These are phyloP conservation scores for Virgularia gustaviana DNA, from an alignment of 92 coral and sea anemone genomes.

Conservation along the genomic window DNA sequence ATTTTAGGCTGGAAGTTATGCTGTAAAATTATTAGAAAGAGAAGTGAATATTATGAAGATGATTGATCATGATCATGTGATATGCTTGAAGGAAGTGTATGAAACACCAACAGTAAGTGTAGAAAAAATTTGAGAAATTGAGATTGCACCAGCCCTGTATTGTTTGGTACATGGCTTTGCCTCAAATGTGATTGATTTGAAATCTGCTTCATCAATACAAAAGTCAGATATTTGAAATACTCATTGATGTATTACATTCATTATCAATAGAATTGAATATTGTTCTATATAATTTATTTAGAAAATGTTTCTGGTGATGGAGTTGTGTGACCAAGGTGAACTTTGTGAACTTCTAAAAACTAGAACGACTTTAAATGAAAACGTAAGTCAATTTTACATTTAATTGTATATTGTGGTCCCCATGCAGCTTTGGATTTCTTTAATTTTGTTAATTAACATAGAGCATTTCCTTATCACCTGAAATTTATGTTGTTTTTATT, in stretches of 20 bases:
- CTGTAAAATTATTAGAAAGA: conserved; percentile 85
- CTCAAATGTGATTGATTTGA: not conserved
- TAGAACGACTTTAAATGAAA: conserved; percentile 73
- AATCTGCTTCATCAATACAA: not conserved
- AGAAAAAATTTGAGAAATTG: not conserved
- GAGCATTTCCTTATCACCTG: not conserved
- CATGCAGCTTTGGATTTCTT: not conserved
- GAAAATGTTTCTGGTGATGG: conserved; percentile 98
- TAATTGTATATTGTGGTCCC: not conserved
- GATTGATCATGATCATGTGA: conserved; percentile 86
- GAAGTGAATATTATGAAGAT: conserved; percentile 95
- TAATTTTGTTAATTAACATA: no score
- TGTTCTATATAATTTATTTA: conserved; percentile 19
- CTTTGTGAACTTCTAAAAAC: conserved; percentile 69
- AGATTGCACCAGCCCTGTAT: not conserved
- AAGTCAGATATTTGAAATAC: not conserved
- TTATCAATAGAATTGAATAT: no score
- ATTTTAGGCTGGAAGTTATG: conserved; percentile 91
- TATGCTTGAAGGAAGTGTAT: conserved; percentile 86
- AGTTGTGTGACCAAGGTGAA: conserved; percentile 96
- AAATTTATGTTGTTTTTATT: not conserved
- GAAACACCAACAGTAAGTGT: conserved; percentile 86
- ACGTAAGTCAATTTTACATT: conserved; percentile 48
- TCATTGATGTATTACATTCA: not conserved
- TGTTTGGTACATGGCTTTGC: not conserved